A percentile compares a stretch with the other conserved stretches of the same genome.
Evolutionary conservation across 2,113 vertebrate species (phyloP).

Genomic region (Atherinomorus stipes): DNA sequence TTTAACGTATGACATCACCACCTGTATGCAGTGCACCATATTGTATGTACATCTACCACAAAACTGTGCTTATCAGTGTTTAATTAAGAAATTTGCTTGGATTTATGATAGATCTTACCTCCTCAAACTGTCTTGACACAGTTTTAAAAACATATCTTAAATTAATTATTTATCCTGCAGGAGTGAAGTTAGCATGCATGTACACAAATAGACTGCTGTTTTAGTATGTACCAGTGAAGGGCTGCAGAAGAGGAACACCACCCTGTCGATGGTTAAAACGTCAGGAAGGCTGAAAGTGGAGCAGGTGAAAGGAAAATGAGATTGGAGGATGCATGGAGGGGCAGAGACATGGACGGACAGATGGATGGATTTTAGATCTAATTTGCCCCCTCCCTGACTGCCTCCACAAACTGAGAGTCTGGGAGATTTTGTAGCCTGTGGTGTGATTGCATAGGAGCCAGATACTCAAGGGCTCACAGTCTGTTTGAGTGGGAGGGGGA

Average conservation of each 20-base stretch:
- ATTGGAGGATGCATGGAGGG: slow-evolving; percentile 32
- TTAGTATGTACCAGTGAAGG: slow-evolving; percentile 26
- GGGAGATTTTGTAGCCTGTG: slow-evolving; percentile 41
- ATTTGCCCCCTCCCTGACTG: slow-evolving; percentile 52
- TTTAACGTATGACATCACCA: slow-evolving; percentile 4
- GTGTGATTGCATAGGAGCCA: slow-evolving; percentile 39
- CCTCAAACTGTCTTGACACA: background rate
- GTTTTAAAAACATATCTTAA: background rate
- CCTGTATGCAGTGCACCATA: slow-evolving; percentile 3
- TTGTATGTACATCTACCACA: background rate
- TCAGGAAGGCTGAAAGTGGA: slow-evolving; percentile 43
- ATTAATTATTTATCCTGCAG: background rate
- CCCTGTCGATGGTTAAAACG: slow-evolving; percentile 7
- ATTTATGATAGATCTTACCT: too few relatives aligned
- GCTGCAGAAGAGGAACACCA: background rate
- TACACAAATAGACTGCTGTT: slow-evolving; percentile 29
- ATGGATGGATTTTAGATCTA: slow-evolving; percentile 54
- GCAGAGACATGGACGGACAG: slow-evolving; percentile 41
- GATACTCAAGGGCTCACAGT: slow-evolving; percentile 39
- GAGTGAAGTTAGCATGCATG: slow-evolving; percentile 18
- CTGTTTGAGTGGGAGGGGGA: slow-evolving; percentile 41
- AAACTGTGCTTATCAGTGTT: slow-evolving; percentile 11
- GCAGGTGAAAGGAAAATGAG: slow-evolving; percentile 63
- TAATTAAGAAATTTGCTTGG: too few relatives aligned
- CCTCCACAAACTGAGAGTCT: slow-evolving; percentile 34